Percentiles rank a stretch among this genome's conserved stretches.
These are phyloP conservation scores for Drosophila diplacantha DNA, from an alignment of 2,888 invertebrate genomes.

Conservation along the genomic window DNA sequence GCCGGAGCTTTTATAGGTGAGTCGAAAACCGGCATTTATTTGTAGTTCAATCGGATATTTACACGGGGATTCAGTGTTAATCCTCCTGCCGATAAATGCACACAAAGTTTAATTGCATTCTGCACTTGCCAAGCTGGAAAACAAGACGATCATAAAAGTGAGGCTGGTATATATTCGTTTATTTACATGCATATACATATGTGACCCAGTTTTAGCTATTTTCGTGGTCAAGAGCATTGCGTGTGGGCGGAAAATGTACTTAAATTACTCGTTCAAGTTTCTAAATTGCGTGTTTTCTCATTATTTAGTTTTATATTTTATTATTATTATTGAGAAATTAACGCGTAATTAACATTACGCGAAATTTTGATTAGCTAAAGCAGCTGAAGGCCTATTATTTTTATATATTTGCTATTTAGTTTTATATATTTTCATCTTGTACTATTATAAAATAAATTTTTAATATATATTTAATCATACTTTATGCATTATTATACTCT, in stretches of 20 bases:
- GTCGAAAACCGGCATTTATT: slow-evolving; percentile 18
- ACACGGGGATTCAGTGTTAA: slow-evolving; percentile 33
- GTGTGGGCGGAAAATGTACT: background rate
- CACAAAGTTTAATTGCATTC: slow-evolving; percentile 45
- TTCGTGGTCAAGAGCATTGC: slow-evolving; percentile 6
- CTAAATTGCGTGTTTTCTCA: background rate
- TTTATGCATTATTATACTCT: too few relatives aligned
- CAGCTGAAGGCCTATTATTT: too few relatives aligned
- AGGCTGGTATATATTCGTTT: slow-evolving; percentile 1
- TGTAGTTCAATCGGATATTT: slow-evolving; percentile 53
- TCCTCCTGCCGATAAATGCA: slow-evolving; percentile 38
- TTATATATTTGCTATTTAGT: background rate
- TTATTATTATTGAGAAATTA: too few relatives aligned
- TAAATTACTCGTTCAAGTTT: background rate
- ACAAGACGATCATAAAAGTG: slow-evolving; percentile 22
- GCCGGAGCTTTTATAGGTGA: slow-evolving; percentile 30
- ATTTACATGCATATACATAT: background rate
- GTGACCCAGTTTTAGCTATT: background rate
- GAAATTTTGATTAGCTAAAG: too few relatives aligned
- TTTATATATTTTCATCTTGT: background rate
- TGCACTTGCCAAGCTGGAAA: slow-evolving; percentile 19
- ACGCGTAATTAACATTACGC: too few relatives aligned
- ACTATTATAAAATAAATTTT: background rate
- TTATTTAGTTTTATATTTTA: background rate
- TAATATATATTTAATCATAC: too few relatives aligned